Percentiles rank a stretch among this genome's conserved stretches.
Conservation (phyloP, 2,888 invertebrate genomes). For the Eledona agricola region DNA sequence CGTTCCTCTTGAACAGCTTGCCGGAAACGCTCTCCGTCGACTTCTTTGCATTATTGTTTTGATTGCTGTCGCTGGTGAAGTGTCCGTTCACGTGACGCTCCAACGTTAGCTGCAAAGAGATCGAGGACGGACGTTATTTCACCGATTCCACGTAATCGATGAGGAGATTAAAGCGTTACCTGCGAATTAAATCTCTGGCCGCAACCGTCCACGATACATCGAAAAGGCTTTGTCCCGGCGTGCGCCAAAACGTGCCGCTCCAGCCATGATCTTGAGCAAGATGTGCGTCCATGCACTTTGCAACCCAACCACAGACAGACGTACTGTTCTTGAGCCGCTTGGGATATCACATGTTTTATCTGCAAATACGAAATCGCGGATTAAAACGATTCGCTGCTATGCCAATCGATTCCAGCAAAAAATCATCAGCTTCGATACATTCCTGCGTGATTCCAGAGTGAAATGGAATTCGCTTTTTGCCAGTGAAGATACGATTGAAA, state of each 20-base stretch:
- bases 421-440: too few species aligned
- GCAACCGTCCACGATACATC: slow-evolving; percentile 95
- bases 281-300: slow-evolving; percentile 92
- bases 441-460: too few species aligned
- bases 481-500: too few species aligned
- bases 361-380: too few species aligned
- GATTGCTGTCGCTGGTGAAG: slow-evolving; percentile 75
- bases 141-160: too few species aligned
- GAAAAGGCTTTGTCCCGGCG: slow-evolving; percentile 91
- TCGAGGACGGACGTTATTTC: slow-evolving; percentile 4
- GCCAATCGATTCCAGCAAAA: too few species aligned
- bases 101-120: slow-evolving; percentile 73
- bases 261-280: slow-evolving; percentile 92
- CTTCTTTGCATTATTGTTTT: slow-evolving; percentile 70
- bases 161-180: slow-evolving; percentile 66
- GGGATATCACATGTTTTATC: slow-evolving; percentile 85
- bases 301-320: slow-evolving; percentile 93
- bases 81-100: slow-evolving; percentile 95
- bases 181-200: slow-evolving; percentile 87
- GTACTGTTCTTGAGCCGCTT: slow-evolving; percentile 84
- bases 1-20: slow-evolving; percentile 85
- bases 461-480: too few species aligned
- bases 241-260: slow-evolving; percentile 92
- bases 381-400: too few species aligned
- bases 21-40: slow-evolving; percentile 78